phyloP scores from a whole-genome alignment of 1,140 invertebrate genomes.

The Sycophaga agraensis region DNA sequence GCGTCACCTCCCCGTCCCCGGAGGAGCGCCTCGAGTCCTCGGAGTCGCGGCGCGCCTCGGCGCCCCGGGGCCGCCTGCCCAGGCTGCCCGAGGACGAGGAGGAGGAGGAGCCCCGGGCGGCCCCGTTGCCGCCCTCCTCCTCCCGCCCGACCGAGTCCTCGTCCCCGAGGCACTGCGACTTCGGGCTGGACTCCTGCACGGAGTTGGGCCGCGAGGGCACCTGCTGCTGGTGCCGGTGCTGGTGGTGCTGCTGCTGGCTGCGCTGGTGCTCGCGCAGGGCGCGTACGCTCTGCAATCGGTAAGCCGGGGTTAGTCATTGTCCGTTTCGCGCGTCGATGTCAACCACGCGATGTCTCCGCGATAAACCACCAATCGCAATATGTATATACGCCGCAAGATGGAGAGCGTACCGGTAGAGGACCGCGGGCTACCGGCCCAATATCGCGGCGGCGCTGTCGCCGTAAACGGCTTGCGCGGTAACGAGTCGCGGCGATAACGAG shows the following conservation, averaged over 20 bases:
- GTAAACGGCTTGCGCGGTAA: too few relatives aligned
- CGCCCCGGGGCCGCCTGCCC: conserved; percentile 28
- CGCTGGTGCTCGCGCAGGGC: conserved; percentile 32
- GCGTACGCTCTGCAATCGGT: conserved; percentile 40
- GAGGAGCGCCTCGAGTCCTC: conserved; percentile 41
- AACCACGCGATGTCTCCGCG: too few relatives aligned
- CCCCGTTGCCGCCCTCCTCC: conserved; percentile 35
- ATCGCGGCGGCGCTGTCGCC: too few relatives aligned
- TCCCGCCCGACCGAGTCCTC: conserved; percentile 37
- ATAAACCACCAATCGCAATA: too few relatives aligned
- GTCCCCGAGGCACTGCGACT: conserved; percentile 15
- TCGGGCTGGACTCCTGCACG: conserved; percentile 47
- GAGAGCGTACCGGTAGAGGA: too few relatives aligned
- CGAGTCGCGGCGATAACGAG: too few relatives aligned
- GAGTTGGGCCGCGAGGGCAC: conserved; percentile 33
- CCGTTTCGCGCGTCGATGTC: too few relatives aligned
- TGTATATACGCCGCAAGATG: too few relatives aligned
- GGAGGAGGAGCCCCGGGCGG: conserved; percentile 32
- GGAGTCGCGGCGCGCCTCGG: conserved; percentile 34
- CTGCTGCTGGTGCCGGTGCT: conserved; percentile 22
- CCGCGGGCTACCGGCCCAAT: too few relatives aligned
- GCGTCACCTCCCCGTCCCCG: conserved; percentile 21
- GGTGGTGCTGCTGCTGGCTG: conserved; percentile 2
- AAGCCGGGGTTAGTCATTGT: too few relatives aligned
- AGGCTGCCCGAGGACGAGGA: conserved; percentile 28